Base-by-base conservation (phyloP, 2,888 invertebrate species). In the Caenorhabditis panamensis region DNA sequence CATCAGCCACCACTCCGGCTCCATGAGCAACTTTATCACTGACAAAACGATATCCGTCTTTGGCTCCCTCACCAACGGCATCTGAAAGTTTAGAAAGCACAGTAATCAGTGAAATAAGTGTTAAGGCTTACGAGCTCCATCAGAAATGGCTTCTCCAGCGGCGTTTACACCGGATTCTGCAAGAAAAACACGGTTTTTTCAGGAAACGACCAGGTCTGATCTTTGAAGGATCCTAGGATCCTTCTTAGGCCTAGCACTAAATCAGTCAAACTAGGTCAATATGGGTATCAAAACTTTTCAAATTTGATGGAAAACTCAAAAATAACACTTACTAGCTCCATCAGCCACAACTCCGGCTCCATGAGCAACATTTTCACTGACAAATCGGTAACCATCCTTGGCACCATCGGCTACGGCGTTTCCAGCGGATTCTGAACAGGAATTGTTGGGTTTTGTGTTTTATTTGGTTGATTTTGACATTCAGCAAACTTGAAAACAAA, bases 1-100 rank as follows among this genome's bases (percentile, higher is more conserved):
- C 72, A 47, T 67, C 62, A n/a, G 18, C 37, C 13, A 72, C 67
- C 24, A 53, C 71, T 53, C 59, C 77, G 13, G 72, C 82, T 73
- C 72, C 75, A 5, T 69, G 64, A 24, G 69, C 56, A 47, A 71
- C 64, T 11, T 59, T 58, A 2, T 73, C 68, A n/a, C 69, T 69
- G 20, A 59, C 73, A 49, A 61, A 68, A 22, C 56, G 51, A 16
- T 56, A 71, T 26, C 64, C 63, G 20, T 76, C 76, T 20, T 77
- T 77, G 18, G 66, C 69, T 16, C 56, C 59, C 20, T 66, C 71
- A 0, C 41, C 51, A 24, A 61, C 76, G 24, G 71, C 63, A 31
- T 72, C 71, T 72, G 61, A 36, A 72, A 63, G 8, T 11, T 41
- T 22, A 47, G 41, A 26, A 22, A 22, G 41, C 11, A n/a, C 51